Base-by-base conservation (phyloP, 2,888 invertebrate species). In the Acrobasis repandana region DNA sequence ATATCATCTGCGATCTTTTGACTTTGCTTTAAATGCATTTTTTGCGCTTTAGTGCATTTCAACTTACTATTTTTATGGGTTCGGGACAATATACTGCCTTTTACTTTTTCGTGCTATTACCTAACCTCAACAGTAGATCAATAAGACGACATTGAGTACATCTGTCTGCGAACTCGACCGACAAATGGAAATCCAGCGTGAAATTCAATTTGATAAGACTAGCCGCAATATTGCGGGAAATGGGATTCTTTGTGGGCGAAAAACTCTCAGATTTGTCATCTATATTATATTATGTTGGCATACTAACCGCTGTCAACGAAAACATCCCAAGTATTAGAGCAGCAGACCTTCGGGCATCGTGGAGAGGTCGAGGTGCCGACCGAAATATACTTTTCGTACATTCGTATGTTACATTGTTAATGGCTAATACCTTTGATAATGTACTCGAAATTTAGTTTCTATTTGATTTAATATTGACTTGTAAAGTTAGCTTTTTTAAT, bases 281-380 rank as follows among this genome's bases (percentile, higher is more conserved):
- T 10, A 52, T 38, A 16, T 49, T 6, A 34, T 28, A 28, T 20
- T 28, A 33, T 52, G 46, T 77, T 79, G 76, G 78, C 78, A 76
- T 70, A 65, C 61, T 47, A 62, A 67, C 67, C 69, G 54, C 60
- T 68, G 74, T 70, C 64, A 63, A 57, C 60, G 62, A 69, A 71
- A 74, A 67, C 68, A 72, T 75, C 61, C 71, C 61, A 64, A 73
- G 66, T 66, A 70, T 74, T 68, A 75, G 74, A 64, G 28, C 49
- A 69, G 65, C 69, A 79, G 77, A 80, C 82, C 83, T 83, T 83
- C 81, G 74, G 74, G 73, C 74, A 78, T 56, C 66, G 65, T 66
- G 65, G 61, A 65, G 75, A 82, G 82, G 83, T 81, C 80, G 81
- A 74, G 69, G 73, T 68, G 67, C 62, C 57, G 78, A 72, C 76